Conservation (phyloP, 1,140 invertebrate species). For the Aphidius gifuensis region DNA sequence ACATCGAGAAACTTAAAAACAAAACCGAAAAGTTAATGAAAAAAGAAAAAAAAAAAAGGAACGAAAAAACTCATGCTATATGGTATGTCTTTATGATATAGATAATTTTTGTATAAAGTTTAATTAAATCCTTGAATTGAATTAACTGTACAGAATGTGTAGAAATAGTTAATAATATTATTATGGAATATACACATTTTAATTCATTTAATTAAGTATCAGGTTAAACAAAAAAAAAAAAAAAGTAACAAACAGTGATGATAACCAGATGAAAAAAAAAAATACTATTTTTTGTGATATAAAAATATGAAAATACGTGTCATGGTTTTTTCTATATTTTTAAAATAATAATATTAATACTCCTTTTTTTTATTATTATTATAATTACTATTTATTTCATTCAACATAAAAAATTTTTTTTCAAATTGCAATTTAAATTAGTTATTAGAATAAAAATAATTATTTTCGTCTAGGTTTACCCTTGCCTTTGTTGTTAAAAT, state of each 20-base stretch:
- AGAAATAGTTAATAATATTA: conserved; percentile 59
- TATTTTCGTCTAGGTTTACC: conserved; percentile 36
- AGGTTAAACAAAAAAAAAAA: not conserved
- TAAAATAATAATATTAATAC: too few relatives aligned
- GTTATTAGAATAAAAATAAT: conserved; percentile 25
- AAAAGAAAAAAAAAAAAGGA: conserved; percentile 26
- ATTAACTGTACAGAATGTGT: conserved; percentile 58
- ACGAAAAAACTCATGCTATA: conserved; percentile 52
- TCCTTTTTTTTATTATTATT: too few relatives aligned
- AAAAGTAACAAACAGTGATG: not conserved
- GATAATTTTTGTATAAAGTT: conserved; percentile 59
- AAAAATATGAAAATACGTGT: too few relatives aligned
- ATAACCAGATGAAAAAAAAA: too few relatives aligned
- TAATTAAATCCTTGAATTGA: conserved; percentile 49
- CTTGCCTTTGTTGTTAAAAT: conserved; percentile 34
- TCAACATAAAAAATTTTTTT: too few relatives aligned
- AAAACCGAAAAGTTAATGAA: not conserved
- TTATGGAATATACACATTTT: conserved; percentile 55
- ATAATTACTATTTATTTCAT: too few relatives aligned
- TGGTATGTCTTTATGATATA: conserved; percentile 51
- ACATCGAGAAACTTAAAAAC: not conserved
- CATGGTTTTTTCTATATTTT: too few relatives aligned
- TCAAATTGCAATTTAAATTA: too few relatives aligned
- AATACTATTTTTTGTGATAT: too few relatives aligned
- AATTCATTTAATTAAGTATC: conserved; percentile 34